phyloP scores from a whole-genome alignment of 2,797 vertebrate species.

The Hapalemur alaotrensis region DNA sequence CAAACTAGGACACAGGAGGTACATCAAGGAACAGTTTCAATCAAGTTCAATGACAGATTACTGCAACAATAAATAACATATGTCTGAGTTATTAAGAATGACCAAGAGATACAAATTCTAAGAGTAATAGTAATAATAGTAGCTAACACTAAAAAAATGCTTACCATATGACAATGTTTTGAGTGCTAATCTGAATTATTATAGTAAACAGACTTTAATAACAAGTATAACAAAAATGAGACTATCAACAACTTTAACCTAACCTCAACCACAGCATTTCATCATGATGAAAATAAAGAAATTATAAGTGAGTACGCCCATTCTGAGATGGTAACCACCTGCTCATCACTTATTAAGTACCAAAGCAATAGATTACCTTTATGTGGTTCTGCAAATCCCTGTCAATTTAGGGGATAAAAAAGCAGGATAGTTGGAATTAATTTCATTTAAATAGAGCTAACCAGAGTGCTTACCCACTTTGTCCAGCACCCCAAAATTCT shows the following conservation, averaged over 20 bases:
- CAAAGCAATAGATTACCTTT: not conserved
- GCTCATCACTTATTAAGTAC: not conserved
- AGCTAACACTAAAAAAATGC: conserved; percentile 5
- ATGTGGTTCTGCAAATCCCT: conserved; percentile 13
- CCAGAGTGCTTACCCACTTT: conserved; percentile 5
- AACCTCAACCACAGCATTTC: not conserved
- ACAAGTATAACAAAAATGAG: not conserved
- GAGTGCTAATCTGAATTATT: not conserved
- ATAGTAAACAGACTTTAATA: not conserved
- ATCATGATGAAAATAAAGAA: conserved; percentile 33
- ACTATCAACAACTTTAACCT: not conserved
- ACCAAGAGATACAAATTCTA: conserved; percentile 19
- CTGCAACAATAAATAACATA: conserved; percentile 25
- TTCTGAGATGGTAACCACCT: not conserved
- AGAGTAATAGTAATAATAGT: not conserved
- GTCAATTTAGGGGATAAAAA: not conserved
- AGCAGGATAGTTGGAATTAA: not conserved
- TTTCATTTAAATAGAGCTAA: not conserved
- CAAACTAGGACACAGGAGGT: conserved; percentile 11
- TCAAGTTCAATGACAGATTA: conserved; percentile 7
- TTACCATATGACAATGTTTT: not conserved
- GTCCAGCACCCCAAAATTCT: not conserved
- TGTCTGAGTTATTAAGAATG: conserved; percentile 32
- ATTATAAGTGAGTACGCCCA: not conserved
- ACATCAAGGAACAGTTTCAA: not conserved